Evolutionary conservation across 2,113 vertebrate genomes (phyloP).

Genomic region (Danio rerio): DNA sequence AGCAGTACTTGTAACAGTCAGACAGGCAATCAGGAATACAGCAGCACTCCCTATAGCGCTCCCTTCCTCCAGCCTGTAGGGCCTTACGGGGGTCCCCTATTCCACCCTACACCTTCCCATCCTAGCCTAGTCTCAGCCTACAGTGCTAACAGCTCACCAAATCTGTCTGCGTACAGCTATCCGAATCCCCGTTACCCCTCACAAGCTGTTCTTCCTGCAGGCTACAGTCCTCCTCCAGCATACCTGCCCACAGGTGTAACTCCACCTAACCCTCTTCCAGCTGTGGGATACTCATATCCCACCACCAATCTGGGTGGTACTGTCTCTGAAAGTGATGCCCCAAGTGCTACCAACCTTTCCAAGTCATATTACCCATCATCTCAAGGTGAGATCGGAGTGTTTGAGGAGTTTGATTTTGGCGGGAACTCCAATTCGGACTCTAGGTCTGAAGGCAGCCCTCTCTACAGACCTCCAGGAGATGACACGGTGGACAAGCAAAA

Average conservation of each 20-base stretch:
- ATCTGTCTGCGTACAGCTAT: constrained; percentile 94
- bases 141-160: constrained; percentile 86
- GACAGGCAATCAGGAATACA: constrained; percentile 93
- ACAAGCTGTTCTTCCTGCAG: constrained; percentile 88
- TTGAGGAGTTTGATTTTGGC: constrained; percentile 92
- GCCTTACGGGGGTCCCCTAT: constrained; percentile 85
- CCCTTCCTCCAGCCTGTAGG: constrained; percentile 94
- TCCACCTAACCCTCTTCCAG: constrained; percentile 90
- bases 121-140: constrained; percentile 91
- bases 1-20: constrained; percentile 94
- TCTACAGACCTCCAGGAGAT: constrained; percentile 92
- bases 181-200: constrained; percentile 90
- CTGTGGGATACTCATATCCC: constrained; percentile 96
- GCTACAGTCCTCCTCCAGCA: constrained; percentile 91
- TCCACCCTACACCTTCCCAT: constrained; percentile 77
- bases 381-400: constrained; percentile 93
- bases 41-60: constrained; percentile 87
- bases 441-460: constrained; percentile 90
- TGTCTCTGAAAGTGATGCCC: constrained; percentile 86
- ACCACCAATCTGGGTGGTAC: constrained; percentile 90
- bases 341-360: constrained; percentile 84
- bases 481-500: constrained; percentile 84
- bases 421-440: constrained; percentile 84
- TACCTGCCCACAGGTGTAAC: constrained; percentile 96
- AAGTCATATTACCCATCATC: constrained; percentile 97